A percentile compares a stretch with the other conserved stretches of the same genome.
phyloP scores from a whole-genome alignment of 2,888 invertebrate genomes.

The Carterocephalus palaemon region DNA sequence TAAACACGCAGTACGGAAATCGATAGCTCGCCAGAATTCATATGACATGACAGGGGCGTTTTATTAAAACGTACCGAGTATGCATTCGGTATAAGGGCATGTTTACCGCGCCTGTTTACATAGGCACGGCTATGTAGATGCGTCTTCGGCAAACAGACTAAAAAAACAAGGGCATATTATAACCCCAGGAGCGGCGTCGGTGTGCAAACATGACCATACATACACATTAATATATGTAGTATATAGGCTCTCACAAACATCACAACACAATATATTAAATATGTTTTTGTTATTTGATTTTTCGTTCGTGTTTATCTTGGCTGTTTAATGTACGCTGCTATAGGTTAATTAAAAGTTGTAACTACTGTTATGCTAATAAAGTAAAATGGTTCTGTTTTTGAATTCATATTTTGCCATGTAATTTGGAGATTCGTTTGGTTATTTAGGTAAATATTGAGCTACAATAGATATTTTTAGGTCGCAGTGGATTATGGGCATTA shows the following conservation, averaged over 20 bases:
- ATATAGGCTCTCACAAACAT: slow-evolving; percentile 52
- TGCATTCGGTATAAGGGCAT: slow-evolving; percentile 67
- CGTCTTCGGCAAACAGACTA: slow-evolving; percentile 74
- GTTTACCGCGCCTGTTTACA: slow-evolving; percentile 70
- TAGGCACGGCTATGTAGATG: slow-evolving; percentile 72
- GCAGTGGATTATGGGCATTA: too few relatives aligned
- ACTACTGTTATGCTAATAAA: slow-evolving; percentile 19
- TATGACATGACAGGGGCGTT: slow-evolving; percentile 50
- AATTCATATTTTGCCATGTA: slow-evolving; percentile 5
- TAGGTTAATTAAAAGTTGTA: slow-evolving; percentile 24
- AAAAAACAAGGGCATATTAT: slow-evolving; percentile 75
- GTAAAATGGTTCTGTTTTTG: slow-evolving; percentile 6
- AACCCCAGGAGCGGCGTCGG: slow-evolving; percentile 38
- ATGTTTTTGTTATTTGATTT: slow-evolving; percentile 54
- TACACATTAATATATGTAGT: slow-evolving; percentile 40
- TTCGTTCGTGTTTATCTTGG: slow-evolving; percentile 44
- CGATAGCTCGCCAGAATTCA: slow-evolving; percentile 46
- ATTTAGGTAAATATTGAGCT: too few relatives aligned
- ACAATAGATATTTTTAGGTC: too few relatives aligned
- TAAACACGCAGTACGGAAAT: slow-evolving; percentile 24
- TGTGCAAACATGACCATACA: slow-evolving; percentile 29
- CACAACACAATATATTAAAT: slow-evolving; percentile 43
- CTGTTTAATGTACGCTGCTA: slow-evolving; percentile 26
- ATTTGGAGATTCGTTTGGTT: slow-evolving; percentile 10
- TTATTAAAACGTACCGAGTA: slow-evolving; percentile 54